Conservation (phyloP, 2,888 invertebrate genomes). For the Cacoxenus indagator region DNA sequence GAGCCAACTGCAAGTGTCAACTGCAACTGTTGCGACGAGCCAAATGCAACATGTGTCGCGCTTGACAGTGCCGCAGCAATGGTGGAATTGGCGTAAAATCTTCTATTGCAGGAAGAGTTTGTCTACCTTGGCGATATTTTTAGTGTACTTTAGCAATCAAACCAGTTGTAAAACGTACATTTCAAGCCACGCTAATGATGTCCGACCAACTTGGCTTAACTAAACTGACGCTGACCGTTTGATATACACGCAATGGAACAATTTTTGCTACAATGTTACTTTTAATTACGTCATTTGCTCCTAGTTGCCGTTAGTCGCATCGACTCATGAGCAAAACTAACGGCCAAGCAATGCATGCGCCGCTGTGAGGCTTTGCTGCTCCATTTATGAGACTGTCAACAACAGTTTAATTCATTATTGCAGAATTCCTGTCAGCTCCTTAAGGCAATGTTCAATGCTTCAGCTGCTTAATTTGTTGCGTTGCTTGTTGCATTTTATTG, state of each 20-base stretch:
- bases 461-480: background rate
- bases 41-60: background rate
- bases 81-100: background rate
- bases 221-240: too few relatives aligned
- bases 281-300: slow-evolving; percentile 21
- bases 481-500: slow-evolving; percentile 18
- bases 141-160: background rate
- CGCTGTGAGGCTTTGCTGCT: background rate
- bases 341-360: background rate
- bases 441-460: slow-evolving; percentile 4
- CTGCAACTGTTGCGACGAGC: too few relatives aligned
- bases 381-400: slow-evolving; percentile 19
- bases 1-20: background rate
- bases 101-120: too few relatives aligned
- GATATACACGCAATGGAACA: background rate
- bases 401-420: slow-evolving; percentile 16
- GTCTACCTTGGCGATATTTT: background rate
- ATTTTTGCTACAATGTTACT: slow-evolving; percentile 5
- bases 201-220: background rate
- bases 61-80: background rate
- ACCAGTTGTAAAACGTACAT: background rate
- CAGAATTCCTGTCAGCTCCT: slow-evolving; percentile 3
- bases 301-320: background rate
- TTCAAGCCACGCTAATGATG: slow-evolving; percentile 10
- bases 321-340: background rate